Conservation (phyloP, 30 jellyfish, hydroid and myxozoan species). For the Pelagia noctiluca region DNA sequence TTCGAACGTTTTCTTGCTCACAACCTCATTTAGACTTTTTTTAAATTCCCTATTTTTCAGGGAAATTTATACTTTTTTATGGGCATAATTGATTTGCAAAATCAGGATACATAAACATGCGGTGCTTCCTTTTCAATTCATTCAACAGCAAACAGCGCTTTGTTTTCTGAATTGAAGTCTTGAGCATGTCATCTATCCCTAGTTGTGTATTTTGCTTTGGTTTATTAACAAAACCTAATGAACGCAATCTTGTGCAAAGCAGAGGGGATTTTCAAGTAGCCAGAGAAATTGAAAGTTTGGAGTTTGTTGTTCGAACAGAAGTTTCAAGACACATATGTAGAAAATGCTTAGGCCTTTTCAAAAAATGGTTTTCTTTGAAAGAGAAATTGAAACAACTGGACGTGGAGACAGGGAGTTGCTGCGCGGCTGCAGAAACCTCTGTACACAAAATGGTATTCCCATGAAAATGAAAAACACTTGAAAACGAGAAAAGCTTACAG, state of each 20-base stretch:
- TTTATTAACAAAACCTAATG: no score
- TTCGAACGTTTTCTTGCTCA: not conserved
- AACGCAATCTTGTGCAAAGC: no score
- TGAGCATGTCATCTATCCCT: no score
- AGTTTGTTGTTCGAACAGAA: no score
- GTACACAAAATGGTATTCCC: not conserved
- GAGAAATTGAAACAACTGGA: not conserved
- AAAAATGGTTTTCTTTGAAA: not conserved
- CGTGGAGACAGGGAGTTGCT: not conserved
- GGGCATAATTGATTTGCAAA: not conserved
- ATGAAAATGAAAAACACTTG: not conserved
- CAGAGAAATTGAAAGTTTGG: no score
- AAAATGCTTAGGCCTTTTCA: slow-evolving; percentile 4
- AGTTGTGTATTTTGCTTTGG: no score
- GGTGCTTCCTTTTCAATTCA: no score
- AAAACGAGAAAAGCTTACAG: not conserved
- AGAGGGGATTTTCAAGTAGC: no score
- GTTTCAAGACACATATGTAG: no score
- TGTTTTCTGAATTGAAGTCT: no score
- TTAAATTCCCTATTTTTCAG: not conserved
- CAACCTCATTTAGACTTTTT: not conserved
- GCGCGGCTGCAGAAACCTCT: not conserved
- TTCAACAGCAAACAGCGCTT: no score
- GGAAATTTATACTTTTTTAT: not conserved
- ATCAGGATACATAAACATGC: not conserved